These are phyloP conservation scores for Plutomurus gul DNA, from an alignment of 1,140 invertebrate genomes.

Conservation along the genomic window DNA sequence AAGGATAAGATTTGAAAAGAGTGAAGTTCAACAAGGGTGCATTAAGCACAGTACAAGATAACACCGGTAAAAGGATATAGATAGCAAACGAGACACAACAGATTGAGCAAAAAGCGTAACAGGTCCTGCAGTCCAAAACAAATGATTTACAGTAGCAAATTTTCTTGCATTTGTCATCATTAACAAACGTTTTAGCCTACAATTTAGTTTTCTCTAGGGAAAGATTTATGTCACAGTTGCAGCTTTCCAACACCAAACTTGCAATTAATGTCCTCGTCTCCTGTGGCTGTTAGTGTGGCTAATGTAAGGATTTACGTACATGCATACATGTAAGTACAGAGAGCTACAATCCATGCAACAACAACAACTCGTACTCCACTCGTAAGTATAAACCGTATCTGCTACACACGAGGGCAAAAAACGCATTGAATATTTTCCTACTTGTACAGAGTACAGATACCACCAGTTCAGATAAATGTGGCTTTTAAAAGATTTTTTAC, in stretches of 20 bases:
- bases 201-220: conserved; percentile 4
- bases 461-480: background rate
- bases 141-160: conserved; percentile 30
- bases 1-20: too few species aligned
- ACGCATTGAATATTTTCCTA: background rate
- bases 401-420: background rate
- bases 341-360: too few species aligned
- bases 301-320: background rate
- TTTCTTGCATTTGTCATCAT: conserved; percentile 27
- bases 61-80: too few species aligned
- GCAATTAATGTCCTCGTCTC: conserved; percentile 14
- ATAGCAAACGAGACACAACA: background rate
- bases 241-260: conserved; percentile 16
- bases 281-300: background rate
- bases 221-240: conserved; percentile 23
- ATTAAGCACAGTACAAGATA: too few species aligned
- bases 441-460: background rate
- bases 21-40: background rate
- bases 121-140: conserved; percentile 8
- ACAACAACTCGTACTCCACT: too few species aligned
- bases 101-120: background rate
- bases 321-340: background rate
- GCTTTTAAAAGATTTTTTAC: background rate
- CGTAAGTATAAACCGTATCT: too few species aligned
- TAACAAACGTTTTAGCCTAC: conserved; percentile 19